A percentile compares a stretch with the other conserved stretches of the same genome.
Conservation (phyloP, 1,140 invertebrate species). For the Carposina sasakii region DNA sequence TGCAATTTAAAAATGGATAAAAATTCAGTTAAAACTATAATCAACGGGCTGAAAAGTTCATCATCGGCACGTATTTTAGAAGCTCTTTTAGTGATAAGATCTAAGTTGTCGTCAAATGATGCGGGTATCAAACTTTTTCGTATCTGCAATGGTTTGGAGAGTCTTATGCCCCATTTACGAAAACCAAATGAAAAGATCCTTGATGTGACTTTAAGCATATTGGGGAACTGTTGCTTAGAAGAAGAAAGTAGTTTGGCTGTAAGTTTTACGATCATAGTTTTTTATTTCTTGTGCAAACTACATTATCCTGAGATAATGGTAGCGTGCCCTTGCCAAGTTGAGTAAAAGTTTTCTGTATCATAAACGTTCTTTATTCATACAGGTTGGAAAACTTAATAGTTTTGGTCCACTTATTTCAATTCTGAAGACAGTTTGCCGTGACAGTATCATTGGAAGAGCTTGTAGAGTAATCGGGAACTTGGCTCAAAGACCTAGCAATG, state of each 20-base stretch:
- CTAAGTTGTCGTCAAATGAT: conserved; percentile 51
- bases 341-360: too few relatives aligned
- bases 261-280: conserved; percentile 21
- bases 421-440: conserved; percentile 60
- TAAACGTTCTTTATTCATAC: conserved; percentile 24
- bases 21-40: conserved; percentile 44
- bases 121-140: conserved; percentile 55
- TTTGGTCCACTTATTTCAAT: conserved; percentile 56
- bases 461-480: conserved; percentile 68
- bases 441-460: conserved; percentile 64
- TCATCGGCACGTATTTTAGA: conserved; percentile 58
- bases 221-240: conserved; percentile 75
- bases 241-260: conserved; percentile 55
- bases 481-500: conserved; percentile 53
- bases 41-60: conserved; percentile 56
- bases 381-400: conserved; percentile 61
- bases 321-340: too few relatives aligned
- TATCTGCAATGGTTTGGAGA: conserved; percentile 60
- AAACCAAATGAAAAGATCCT: conserved; percentile 71
- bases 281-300: conserved; percentile 6
- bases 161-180: conserved; percentile 58
- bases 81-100: conserved; percentile 55
- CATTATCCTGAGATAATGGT: too few relatives aligned
- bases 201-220: conserved; percentile 72
- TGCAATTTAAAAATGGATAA: conserved; percentile 60